phyloP scores from a whole-genome alignment of 2,797 vertebrate genomes.

The Liasis olivaceus region DNA sequence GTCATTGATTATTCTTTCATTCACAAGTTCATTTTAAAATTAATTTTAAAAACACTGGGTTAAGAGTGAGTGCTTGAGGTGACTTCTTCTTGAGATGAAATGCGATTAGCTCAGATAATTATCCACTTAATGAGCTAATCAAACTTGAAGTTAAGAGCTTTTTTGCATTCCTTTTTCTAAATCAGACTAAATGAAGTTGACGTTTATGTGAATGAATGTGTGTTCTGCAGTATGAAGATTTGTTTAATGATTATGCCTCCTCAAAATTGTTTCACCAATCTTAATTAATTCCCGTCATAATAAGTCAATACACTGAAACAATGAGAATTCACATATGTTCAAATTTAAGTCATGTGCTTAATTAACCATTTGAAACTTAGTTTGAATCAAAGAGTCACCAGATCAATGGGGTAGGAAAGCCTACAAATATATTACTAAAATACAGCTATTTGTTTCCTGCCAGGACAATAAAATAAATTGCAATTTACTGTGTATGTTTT shows the following conservation, averaged over 20 bases:
- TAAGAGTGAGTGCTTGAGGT: constrained; percentile 1
- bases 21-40: not conserved
- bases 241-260: constrained; percentile 12
- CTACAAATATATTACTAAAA: not conserved
- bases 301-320: constrained; percentile 8
- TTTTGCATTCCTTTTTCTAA: not conserved
- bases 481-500: not conserved
- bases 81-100: constrained; percentile 11
- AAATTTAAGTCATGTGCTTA: not conserved
- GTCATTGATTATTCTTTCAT: not conserved
- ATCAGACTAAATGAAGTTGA: constrained; percentile 7
- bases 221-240: not conserved
- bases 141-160: not conserved
- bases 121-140: constrained; percentile 15
- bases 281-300: constrained; percentile 21
- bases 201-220: not conserved
- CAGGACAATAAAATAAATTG: not conserved
- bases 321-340: constrained; percentile 12
- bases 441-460: not conserved
- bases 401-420: too few species aligned
- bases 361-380: not conserved
- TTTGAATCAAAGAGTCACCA: not conserved
- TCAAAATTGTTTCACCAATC: constrained; percentile 25
- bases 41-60: not conserved
- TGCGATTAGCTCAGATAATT: constrained; percentile 15